Conservation (phyloP, 2,113 vertebrate species). For the Camarhynchus parvulus region DNA sequence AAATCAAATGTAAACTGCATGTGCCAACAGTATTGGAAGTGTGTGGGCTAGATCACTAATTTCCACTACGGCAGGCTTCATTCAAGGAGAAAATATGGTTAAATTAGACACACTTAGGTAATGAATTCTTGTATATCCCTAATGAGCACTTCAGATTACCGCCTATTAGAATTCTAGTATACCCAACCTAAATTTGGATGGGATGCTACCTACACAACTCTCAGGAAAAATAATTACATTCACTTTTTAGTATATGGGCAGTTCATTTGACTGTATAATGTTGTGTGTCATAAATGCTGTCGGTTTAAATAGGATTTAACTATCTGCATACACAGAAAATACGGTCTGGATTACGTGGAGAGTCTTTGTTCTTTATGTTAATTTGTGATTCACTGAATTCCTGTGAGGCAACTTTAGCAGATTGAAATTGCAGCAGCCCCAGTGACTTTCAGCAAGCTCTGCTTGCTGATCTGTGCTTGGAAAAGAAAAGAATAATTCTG, state of each 20-base stretch:
- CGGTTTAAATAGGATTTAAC: background rate
- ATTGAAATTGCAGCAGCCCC: background rate
- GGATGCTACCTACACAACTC: constrained; percentile 9
- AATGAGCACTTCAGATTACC: constrained; percentile 49
- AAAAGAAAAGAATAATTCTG: background rate
- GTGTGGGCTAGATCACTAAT: constrained; percentile 17
- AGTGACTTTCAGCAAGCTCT: background rate
- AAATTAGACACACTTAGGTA: constrained; percentile 55
- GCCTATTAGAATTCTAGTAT: constrained; percentile 25
- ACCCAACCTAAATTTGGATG: constrained; percentile 30
- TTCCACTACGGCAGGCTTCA: constrained; percentile 45
- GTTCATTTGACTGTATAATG: constrained; percentile 41
- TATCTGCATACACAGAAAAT: background rate
- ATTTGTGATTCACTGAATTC: background rate
- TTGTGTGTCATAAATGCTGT: background rate
- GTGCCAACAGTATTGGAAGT: background rate
- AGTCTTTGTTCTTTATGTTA: background rate
- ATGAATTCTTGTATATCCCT: constrained; percentile 47
- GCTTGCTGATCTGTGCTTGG: background rate
- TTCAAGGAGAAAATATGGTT: constrained; percentile 28
- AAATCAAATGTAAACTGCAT: constrained; percentile 55
- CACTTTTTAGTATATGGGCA: background rate
- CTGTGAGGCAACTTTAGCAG: background rate
- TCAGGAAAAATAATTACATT: constrained; percentile 41
- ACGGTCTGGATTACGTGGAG: background rate